phyloP scores from a whole-genome alignment of 2,113 vertebrate genomes.

The Eleginops maclovinus region DNA sequence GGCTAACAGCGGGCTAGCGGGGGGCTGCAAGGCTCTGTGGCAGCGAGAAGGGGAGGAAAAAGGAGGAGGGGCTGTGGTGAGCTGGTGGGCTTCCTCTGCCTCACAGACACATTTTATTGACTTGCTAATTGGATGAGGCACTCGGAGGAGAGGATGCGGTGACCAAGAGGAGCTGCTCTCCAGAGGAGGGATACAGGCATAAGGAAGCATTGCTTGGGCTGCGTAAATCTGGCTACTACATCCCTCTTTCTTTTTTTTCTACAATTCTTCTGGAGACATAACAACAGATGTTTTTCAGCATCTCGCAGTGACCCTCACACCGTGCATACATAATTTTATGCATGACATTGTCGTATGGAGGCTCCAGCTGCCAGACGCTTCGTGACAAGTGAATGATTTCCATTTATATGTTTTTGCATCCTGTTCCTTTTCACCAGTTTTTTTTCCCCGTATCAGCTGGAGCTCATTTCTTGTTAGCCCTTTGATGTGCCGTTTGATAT shows the following conservation, averaged over 20 bases:
- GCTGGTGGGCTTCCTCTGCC: constrained; percentile 79
- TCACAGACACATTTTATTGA: constrained; percentile 81
- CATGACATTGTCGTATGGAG: constrained; percentile 79
- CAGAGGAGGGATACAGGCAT: constrained; percentile 61
- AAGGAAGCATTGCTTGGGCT: constrained; percentile 53
- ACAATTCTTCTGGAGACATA: constrained; percentile 46
- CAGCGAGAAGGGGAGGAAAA: constrained; percentile 61
- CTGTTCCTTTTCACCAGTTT: constrained; percentile 52
- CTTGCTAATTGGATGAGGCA: constrained; percentile 83
- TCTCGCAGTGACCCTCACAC: constrained; percentile 68
- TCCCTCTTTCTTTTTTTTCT: background rate
- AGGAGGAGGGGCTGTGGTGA: constrained; percentile 75
- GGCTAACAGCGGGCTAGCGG: constrained; percentile 60
- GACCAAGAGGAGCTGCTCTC: constrained; percentile 71
- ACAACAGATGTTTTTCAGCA: constrained; percentile 77
- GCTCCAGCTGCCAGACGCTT: constrained; percentile 77
- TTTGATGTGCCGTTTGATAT: constrained; percentile 63
- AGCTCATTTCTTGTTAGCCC: constrained; percentile 36
- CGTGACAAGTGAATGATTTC: constrained; percentile 80
- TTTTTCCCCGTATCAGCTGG: constrained; percentile 40
- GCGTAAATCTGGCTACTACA: constrained; percentile 42
- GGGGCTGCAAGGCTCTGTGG: constrained; percentile 62
- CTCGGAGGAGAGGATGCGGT: constrained; percentile 80
- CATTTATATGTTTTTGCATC: constrained; percentile 61
- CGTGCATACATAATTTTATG: constrained; percentile 70